Evolutionary conservation across 2,113 vertebrate species (phyloP).

Genomic region (Propithecus coquereli): DNA sequence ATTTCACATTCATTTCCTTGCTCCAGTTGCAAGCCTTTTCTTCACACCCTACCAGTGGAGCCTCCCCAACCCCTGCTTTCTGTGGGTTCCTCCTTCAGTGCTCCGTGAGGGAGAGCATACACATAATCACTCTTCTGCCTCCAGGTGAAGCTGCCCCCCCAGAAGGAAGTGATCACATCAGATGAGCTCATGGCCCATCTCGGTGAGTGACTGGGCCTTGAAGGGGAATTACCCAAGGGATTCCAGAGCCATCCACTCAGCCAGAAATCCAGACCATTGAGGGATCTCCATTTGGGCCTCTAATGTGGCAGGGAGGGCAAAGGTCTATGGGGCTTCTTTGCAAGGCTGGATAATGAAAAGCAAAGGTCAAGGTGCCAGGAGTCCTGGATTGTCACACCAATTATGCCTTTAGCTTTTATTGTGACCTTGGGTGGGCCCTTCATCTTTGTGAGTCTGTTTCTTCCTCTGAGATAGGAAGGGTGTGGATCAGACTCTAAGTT

Average conservation of each 20-base stretch:
- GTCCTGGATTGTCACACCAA: background rate
- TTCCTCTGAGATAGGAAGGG: background rate
- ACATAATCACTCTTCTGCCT: background rate
- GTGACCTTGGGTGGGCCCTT: background rate
- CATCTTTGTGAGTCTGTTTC: background rate
- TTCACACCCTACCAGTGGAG: too few species aligned
- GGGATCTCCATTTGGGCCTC: background rate
- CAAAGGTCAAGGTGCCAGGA: background rate
- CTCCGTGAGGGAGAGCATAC: background rate
- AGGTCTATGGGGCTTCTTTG: background rate
- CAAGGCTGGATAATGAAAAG: background rate
- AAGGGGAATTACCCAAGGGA: background rate
- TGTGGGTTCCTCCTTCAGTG: background rate
- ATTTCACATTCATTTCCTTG: background rate
- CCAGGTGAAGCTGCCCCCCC: constrained; percentile 91
- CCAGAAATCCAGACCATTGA: background rate
- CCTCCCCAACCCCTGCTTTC: background rate
- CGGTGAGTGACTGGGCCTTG: constrained; percentile 80
- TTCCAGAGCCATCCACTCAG: background rate
- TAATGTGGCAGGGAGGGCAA: background rate
- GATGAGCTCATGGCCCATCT: constrained; percentile 95
- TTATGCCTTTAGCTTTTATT: background rate
- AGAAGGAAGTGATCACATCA: constrained; percentile 91
- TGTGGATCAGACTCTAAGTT: background rate
- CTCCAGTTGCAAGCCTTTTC: background rate